Conservation (phyloP, 2,113 vertebrate genomes). For the Hipposideros armiger region DNA sequence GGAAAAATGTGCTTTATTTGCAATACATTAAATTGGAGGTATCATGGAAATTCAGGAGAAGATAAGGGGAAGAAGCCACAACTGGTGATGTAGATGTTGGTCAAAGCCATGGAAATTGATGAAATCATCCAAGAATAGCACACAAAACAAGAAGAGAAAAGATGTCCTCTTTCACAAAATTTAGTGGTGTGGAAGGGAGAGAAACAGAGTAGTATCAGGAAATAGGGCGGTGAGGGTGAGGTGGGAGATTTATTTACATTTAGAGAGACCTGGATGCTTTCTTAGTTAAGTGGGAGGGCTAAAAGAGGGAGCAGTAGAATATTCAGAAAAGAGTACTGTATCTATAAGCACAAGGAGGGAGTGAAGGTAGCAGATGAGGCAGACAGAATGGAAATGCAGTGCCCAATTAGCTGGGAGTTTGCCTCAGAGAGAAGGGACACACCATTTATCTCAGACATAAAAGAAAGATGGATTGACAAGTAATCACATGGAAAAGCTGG, state of each 20-base stretch:
- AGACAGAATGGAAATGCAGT: too few species aligned
- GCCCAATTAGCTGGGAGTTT: neutral
- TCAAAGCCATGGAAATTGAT: neutral
- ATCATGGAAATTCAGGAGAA: neutral
- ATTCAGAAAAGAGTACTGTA: neutral
- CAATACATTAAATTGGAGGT: neutral
- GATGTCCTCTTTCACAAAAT: neutral
- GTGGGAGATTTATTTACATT: neutral
- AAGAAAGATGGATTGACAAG: neutral
- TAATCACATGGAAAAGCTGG: neutral
- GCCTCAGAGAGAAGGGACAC: neutral
- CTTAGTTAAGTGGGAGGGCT: neutral
- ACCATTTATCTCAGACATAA: neutral
- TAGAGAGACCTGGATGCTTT: neutral
- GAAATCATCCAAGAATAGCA: neutral
- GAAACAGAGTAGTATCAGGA: neutral
- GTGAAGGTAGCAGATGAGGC: too few species aligned
- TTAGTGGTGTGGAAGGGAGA: neutral
- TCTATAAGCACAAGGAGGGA: neutral
- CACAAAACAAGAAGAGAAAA: neutral
- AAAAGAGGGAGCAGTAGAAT: neutral
- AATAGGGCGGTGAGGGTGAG: fast-evolving
- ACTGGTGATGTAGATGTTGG: neutral
- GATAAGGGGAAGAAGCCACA: neutral
- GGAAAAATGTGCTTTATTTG: neutral